Base-by-base conservation (phyloP, 2,797 vertebrate genomes). In the Sebastes flavidus region DNA sequence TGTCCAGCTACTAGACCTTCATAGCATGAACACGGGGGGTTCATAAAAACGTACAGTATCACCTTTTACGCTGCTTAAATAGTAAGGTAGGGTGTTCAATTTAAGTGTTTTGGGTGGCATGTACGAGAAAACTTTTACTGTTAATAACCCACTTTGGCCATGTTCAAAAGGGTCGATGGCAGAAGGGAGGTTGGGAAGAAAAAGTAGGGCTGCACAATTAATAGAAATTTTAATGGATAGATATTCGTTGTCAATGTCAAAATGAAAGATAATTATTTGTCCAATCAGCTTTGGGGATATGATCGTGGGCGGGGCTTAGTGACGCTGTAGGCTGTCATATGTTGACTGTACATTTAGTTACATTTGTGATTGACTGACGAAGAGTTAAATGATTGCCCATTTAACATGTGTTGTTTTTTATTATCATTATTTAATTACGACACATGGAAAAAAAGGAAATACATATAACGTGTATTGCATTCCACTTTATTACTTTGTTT, bases 1-100 rank as follows among this genome's bases (percentile, higher is more conserved):
- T 77, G 52, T 81, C 81, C 69, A 66, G 80, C 56, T 55, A 42
- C 52, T 20, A 38, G 65, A 65, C 61, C n/a, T 72, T 73, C 42
- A 59, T 75, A 11, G 46, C 58, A 67, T 74, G 49, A 65, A 79
- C 12, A 72, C 9, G 55, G 5, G 27, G 75, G 79, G 69, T 70
- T 46, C 49, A 85, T 80, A 56, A 85, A 76, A 74, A 49, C 24
- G 6, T 42, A 25, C 22, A 42, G 34, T 61, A 61, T 75, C 34
- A 32, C 68, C 27, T 62, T 74, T 42, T 62, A 16, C 25, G 27
- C 60, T 24, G 16, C 49, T 60, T 61, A 6, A 32, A 65, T 76
- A 42, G 56, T n/a, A 30, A 36, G 0, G 49, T 54, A 25, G 8
- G 16, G 10, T 34, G 46, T 76, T 71, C 63, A 32, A 69, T 80